Base-by-base conservation (phyloP, 2,797 vertebrate genomes). In the Lepidocolaptes lacrymiger region DNA sequence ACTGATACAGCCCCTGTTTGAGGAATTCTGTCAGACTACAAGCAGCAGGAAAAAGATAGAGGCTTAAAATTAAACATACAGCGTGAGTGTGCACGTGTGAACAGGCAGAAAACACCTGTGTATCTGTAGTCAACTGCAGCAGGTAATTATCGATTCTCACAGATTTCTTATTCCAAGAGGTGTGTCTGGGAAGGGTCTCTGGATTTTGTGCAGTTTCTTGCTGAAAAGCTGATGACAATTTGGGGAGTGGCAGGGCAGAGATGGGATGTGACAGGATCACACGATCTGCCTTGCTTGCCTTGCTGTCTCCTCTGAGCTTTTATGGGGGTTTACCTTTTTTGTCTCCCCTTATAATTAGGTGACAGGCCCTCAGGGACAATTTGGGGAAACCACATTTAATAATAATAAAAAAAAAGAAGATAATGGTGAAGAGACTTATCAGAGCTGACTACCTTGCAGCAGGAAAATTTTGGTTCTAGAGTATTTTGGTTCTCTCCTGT, bases 51-150 rank as follows among this genome's bases (percentile, higher is more conserved):
- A 74, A 46, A 58, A 22, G 7, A 22, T 5, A 41, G 20, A 52
- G 20, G 11, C 19, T 39, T 18, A 43, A 73, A 86, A 41, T 43
- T 22, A 26, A 19, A 15, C 20, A 14, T 8, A 20, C 9, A 30
- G 75, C 37, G 43, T 2, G 5, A 66, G 22, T 1, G 1, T 15
- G 19, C 14, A 30, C 3, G 3, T 0, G 0, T 37, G 28, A 58
- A 56, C 36, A 43, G 36, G 18, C 46, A 73, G 59, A 79, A 82
- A 43, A 64, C 56, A 43, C 7, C 26, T 2, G 0, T 37, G 73
- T 75, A 36, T 44, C n/a, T 59, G 54, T 46, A 46, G 12, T 14
- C 32, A 73, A 23, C 28, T 63, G 39, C 43, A 74, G 20, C 36
- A 59, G 48, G 23, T 44, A 27, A 55, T 68, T 52, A 30, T 12